A percentile compares a stretch with the other conserved stretches of the same genome.
Evolutionary conservation across 2,797 vertebrate genomes (phyloP).

Genomic region (Prunella strophiata): DNA sequence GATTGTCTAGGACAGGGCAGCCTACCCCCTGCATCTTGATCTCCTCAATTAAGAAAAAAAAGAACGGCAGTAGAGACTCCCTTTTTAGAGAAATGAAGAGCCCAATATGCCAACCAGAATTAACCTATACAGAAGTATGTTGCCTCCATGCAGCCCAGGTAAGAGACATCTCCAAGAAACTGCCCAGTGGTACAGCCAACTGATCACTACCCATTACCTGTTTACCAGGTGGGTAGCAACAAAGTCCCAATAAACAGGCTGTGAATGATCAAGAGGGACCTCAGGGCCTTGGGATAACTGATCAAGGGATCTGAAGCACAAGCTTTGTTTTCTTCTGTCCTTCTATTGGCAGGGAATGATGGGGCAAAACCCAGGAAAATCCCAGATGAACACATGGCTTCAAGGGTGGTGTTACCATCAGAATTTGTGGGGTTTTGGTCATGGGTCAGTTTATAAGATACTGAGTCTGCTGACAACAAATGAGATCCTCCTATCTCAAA

Average conservation of each 20-base stretch:
- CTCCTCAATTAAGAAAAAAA: background rate
- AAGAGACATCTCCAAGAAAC: background rate
- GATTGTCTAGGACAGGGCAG: background rate
- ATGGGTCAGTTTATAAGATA: background rate
- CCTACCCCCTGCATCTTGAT: background rate
- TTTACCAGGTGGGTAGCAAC: background rate
- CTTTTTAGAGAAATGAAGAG: background rate
- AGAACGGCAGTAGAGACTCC: background rate
- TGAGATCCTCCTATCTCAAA: background rate
- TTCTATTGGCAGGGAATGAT: background rate
- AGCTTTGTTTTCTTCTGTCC: background rate
- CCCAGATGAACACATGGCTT: background rate
- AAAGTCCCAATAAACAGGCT: background rate
- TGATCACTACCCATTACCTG: background rate
- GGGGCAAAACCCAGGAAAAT: background rate
- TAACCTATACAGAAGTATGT: background rate
- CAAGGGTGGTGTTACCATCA: background rate
- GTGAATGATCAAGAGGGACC: background rate
- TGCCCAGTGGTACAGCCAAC: background rate
- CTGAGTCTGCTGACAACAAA: background rate
- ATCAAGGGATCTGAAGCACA: background rate
- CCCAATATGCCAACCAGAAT: background rate
- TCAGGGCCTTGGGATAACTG: background rate
- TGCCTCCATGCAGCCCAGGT: background rate
- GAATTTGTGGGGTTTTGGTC: background rate